Evolutionary conservation across 2,888 invertebrate species (phyloP).

Genomic region (Mimas tiliae): DNA sequence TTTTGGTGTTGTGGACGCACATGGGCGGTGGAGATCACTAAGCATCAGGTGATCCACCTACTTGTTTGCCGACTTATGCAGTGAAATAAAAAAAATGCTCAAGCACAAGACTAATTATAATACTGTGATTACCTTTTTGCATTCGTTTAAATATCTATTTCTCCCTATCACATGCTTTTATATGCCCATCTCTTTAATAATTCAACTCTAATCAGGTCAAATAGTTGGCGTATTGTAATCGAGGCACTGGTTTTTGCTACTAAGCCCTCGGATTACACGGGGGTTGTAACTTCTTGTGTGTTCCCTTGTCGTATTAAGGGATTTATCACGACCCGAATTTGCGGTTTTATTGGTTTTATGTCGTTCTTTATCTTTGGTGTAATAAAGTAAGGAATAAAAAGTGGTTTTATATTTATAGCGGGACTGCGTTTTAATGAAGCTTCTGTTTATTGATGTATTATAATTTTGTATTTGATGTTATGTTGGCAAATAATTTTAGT

Average conservation of each 20-base stretch:
- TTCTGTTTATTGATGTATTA: background rate
- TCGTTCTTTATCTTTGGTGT: background rate
- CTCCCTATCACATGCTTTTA: too few relatives aligned
- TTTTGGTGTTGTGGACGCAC: too few relatives aligned
- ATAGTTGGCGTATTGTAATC: background rate
- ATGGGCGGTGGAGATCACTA: too few relatives aligned
- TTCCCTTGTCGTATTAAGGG: slow-evolving; percentile 13
- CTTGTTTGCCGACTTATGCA: too few relatives aligned
- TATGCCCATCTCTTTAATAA: background rate
- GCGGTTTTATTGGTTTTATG: slow-evolving; percentile 23
- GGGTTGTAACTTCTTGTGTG: slow-evolving; percentile 14
- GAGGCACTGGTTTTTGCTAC: background rate
- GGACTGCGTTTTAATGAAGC: background rate
- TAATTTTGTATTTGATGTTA: too few relatives aligned
- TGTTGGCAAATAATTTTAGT: too few relatives aligned
- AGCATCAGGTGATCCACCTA: too few relatives aligned
- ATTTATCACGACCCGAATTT: slow-evolving; percentile 13
- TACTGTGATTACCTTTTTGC: too few relatives aligned
- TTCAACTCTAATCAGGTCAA: slow-evolving; percentile 1
- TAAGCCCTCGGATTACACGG: background rate
- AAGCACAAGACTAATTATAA: too few relatives aligned
- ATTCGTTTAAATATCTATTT: too few relatives aligned
- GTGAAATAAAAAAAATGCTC: too few relatives aligned
- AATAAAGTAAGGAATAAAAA: background rate
- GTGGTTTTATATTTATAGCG: background rate